Evolutionary conservation across 2,113 vertebrate species (phyloP).

Genomic region (Oryzias woworae): DNA sequence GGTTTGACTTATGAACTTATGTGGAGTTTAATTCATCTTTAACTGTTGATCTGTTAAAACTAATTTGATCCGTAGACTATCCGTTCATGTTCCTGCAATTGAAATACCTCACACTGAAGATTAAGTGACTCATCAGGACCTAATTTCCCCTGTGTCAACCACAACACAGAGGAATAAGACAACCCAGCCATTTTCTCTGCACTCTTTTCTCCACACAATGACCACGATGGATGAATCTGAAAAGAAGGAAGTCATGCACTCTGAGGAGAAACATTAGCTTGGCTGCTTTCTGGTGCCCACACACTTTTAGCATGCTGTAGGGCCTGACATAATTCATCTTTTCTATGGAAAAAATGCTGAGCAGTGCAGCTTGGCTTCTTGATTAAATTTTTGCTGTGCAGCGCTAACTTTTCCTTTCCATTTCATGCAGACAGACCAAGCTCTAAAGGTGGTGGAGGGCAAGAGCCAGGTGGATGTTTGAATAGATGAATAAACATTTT

Average conservation of each 20-base stretch:
- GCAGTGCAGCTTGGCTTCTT: constrained; percentile 35
- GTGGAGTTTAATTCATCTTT: background rate
- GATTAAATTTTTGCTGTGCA: constrained; percentile 48
- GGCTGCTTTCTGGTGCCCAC: constrained; percentile 24
- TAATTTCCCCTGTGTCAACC: constrained; percentile 59
- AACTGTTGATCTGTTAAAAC: background rate
- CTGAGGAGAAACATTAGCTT: constrained; percentile 20
- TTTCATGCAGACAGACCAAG: background rate
- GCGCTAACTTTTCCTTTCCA: constrained; percentile 34
- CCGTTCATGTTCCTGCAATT: constrained; percentile 10
- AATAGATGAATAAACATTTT: background rate
- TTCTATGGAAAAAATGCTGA: constrained; percentile 49
- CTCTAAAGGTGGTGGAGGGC: constrained; percentile 8
- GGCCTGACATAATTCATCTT: constrained; percentile 58
- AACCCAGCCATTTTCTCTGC: constrained; percentile 7
- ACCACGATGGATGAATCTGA: background rate
- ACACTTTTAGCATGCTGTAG: constrained; percentile 38
- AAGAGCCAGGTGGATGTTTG: background rate
- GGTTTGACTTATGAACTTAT: background rate
- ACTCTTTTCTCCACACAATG: constrained; percentile 10
- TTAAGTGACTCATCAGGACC: constrained; percentile 36
- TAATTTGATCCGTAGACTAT: constrained; percentile 15
- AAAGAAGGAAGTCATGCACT: background rate
- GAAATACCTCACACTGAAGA: constrained; percentile 39
- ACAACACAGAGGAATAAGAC: constrained; percentile 32